A percentile compares a stretch with the other conserved stretches of the same genome.
These are phyloP conservation scores for Solenodon paradoxus DNA, from an alignment of 2,113 vertebrate genomes.

Conservation along the genomic window DNA sequence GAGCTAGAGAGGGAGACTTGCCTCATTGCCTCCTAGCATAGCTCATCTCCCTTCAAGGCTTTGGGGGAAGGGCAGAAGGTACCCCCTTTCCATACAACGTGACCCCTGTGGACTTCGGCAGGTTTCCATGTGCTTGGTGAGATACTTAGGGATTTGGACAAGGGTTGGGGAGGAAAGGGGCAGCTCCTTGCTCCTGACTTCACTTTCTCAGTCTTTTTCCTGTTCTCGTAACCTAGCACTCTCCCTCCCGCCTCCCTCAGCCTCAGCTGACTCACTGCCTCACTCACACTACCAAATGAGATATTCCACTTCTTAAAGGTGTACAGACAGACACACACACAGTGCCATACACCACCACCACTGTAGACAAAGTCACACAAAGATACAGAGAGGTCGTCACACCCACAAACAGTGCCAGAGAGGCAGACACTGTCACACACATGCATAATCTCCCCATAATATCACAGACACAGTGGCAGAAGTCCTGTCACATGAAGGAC, in stretches of 20 bases:
- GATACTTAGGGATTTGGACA: background rate
- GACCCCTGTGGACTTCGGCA: background rate
- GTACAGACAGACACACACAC: constrained; percentile 59
- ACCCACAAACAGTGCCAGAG: background rate
- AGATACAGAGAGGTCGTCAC: background rate
- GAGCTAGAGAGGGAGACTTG: background rate
- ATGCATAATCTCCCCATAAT: background rate
- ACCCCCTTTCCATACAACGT: background rate
- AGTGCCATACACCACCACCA: background rate
- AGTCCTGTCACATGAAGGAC: constrained; percentile 33
- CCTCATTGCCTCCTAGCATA: constrained; percentile 1
- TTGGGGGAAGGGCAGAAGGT: constrained; percentile 29
- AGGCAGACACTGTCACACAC: constrained; percentile 32
- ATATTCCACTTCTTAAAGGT: constrained; percentile 77
- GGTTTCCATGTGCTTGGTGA: background rate
- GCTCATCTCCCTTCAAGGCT: background rate
- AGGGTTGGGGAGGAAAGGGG: background rate
- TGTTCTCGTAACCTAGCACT: constrained; percentile 73
- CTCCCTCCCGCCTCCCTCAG: constrained; percentile 74
- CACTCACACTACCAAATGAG: constrained; percentile 78
- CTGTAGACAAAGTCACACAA: constrained; percentile 36
- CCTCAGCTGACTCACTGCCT: constrained; percentile 79
- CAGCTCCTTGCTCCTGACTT: constrained; percentile 65
- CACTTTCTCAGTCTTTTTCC: constrained; percentile 71
- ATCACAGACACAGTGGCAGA: constrained; percentile 18